Evolutionary conservation across 2,113 vertebrate species (phyloP).

Genomic region (Lophius piscatorius): DNA sequence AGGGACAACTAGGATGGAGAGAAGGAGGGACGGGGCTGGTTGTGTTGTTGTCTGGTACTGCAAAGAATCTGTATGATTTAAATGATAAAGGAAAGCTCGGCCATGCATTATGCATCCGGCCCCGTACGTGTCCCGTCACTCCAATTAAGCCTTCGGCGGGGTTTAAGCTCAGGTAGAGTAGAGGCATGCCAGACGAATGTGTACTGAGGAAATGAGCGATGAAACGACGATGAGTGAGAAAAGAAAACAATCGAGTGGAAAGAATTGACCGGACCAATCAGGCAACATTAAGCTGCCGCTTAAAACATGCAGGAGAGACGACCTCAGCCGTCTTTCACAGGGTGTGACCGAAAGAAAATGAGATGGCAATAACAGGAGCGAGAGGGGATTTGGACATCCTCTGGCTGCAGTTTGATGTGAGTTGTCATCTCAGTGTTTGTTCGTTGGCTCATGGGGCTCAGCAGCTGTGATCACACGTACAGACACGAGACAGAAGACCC

Average conservation of each 20-base stretch:
- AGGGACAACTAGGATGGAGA: slow-evolving; percentile 43
- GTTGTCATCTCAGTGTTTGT: slow-evolving; percentile 63
- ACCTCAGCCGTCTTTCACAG: slow-evolving; percentile 34
- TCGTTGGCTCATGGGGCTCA: slow-evolving; percentile 37
- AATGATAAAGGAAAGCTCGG: slow-evolving; percentile 75
- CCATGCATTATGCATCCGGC: slow-evolving; percentile 77
- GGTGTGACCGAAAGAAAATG: slow-evolving; percentile 18
- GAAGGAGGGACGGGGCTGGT: slow-evolving; percentile 46
- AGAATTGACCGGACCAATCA: slow-evolving; percentile 53
- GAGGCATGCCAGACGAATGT: slow-evolving; percentile 14
- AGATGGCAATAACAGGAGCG: slow-evolving; percentile 41
- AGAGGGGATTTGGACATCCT: slow-evolving; percentile 31
- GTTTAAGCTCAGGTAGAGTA: slow-evolving; percentile 37
- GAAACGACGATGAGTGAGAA: slow-evolving; percentile 22
- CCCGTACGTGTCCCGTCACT: slow-evolving; percentile 70
- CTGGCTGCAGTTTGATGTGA: slow-evolving; percentile 54
- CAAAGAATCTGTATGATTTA: slow-evolving; percentile 75
- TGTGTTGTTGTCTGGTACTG: slow-evolving; percentile 71
- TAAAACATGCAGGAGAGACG: slow-evolving; percentile 29
- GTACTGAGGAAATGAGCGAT: slow-evolving; percentile 46
- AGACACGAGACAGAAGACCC: slow-evolving; percentile 17
- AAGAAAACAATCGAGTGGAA: slow-evolving; percentile 45
- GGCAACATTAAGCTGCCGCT: slow-evolving; percentile 45
- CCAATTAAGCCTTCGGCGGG: slow-evolving; percentile 69
- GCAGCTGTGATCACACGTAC: slow-evolving; percentile 1